A percentile compares a stretch with the other conserved stretches of the same genome.
Evolutionary conservation across 2,797 vertebrate species (phyloP).

Genomic region (Sarcophilus harrisii): DNA sequence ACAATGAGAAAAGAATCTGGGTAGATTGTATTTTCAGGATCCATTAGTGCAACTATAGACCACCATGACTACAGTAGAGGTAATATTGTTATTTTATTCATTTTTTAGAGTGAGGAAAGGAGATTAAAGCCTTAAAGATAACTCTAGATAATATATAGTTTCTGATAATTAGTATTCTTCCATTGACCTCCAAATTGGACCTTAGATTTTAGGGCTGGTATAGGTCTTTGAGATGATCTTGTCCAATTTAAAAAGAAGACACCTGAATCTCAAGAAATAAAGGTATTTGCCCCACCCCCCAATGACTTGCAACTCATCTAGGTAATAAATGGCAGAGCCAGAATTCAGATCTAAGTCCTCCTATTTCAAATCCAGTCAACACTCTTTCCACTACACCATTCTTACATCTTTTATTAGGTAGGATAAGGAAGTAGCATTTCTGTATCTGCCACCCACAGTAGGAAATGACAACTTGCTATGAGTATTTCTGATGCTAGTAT

Average conservation of each 20-base stretch:
- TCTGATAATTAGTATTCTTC: not conserved
- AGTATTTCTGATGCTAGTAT: conserved; percentile 56
- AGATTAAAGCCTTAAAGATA: conserved; percentile 52
- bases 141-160: conserved; percentile 12
- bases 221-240: conserved; percentile 65
- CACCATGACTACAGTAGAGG: conserved; percentile 66
- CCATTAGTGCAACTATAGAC: conserved; percentile 68
- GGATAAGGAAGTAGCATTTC: conserved; percentile 54
- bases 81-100: not conserved
- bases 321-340: not conserved
- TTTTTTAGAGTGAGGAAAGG: conserved; percentile 1
- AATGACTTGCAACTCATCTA: conserved; percentile 21
- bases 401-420: conserved; percentile 62
- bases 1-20: conserved; percentile 73
- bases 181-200: not conserved
- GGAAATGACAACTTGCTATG: conserved; percentile 54
- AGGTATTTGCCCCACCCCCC: not conserved
- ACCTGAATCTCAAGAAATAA: not conserved
- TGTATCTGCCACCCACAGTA: conserved; percentile 27
- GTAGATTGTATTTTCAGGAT: conserved; percentile 73
- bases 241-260: not conserved
- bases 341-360: not conserved
- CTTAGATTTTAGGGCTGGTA: not conserved
- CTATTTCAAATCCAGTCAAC: not conserved
- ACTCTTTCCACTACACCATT: not conserved